Evolutionary conservation across 2,888 invertebrate genomes (phyloP).

Genomic region (Sarcophaga rosellei): DNA sequence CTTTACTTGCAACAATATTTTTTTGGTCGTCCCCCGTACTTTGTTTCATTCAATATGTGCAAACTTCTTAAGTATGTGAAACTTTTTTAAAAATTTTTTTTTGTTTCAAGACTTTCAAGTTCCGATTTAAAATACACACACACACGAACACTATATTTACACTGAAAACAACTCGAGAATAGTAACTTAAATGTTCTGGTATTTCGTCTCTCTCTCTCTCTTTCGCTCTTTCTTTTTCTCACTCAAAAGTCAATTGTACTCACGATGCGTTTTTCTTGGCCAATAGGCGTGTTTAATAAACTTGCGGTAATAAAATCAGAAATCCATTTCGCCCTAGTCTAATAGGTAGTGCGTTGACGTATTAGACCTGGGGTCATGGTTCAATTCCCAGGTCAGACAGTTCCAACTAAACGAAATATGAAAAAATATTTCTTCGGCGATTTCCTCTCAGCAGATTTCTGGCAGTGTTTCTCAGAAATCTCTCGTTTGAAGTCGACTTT

Average conservation of each 20-base stretch:
- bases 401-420: too few relatives aligned
- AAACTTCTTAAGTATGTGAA: slow-evolving; percentile 15
- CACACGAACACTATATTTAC: background rate
- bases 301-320: background rate
- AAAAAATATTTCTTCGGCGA: too few relatives aligned
- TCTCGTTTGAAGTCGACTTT: too few relatives aligned
- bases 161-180: background rate
- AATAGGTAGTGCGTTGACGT: too few relatives aligned
- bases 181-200: slow-evolving; percentile 28
- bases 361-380: too few relatives aligned
- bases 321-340: background rate
- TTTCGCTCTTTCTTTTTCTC: background rate
- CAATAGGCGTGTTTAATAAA: slow-evolving; percentile 42
- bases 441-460: too few relatives aligned
- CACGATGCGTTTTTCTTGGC: background rate
- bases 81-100: background rate
- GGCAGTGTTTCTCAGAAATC: too few relatives aligned
- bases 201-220: background rate
- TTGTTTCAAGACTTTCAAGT: slow-evolving; percentile 27
- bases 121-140: slow-evolving; percentile 47
- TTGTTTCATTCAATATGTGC: background rate
- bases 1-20: background rate
- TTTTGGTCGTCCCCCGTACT: background rate
- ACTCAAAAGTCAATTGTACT: background rate
- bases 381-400: too few relatives aligned